Percentiles rank a stretch among this genome's conserved stretches.
phyloP scores from a whole-genome alignment of 2,888 invertebrate genomes.

The Synergus gifuensis region DNA sequence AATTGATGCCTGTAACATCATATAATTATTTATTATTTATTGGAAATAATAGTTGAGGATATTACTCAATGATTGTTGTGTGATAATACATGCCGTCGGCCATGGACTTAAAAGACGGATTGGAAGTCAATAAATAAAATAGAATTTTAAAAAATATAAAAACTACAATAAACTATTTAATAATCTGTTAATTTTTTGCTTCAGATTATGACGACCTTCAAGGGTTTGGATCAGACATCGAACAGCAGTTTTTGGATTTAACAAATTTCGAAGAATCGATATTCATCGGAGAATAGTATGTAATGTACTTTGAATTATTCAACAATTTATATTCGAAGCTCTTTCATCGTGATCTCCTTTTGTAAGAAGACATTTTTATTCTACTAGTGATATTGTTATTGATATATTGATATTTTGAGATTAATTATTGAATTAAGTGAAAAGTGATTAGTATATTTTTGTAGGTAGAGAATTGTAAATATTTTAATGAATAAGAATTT shows the following conservation, averaged over 20 bases:
- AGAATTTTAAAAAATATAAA: neutral
- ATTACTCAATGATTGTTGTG: too few relatives aligned
- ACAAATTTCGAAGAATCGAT: conserved; percentile 72
- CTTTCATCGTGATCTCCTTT: conserved; percentile 52
- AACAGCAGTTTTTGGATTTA: conserved; percentile 75
- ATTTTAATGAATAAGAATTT: conserved; percentile 52
- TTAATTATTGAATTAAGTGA: conserved; percentile 7
- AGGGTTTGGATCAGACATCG: conserved; percentile 74
- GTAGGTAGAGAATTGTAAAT: conserved; percentile 69
- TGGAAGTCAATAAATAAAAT: neutral
- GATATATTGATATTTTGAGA: conserved; percentile 7
- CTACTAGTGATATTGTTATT: conserved; percentile 44
- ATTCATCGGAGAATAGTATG: conserved; percentile 68
- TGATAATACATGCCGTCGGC: too few relatives aligned
- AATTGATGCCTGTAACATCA: neutral
- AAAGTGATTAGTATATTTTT: conserved; percentile 64
- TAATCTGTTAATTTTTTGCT: conserved; percentile 49
- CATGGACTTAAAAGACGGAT: too few relatives aligned
- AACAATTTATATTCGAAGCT: conserved; percentile 21
- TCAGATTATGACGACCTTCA: conserved; percentile 72
- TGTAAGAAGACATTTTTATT: conserved; percentile 33
- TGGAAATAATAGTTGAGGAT: neutral
- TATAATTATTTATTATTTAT: too few relatives aligned
- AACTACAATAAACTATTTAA: neutral
- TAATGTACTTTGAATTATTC: neutral